Evolutionary conservation across 1,140 invertebrate species (phyloP).

Genomic region (Zaprionus vittiger): DNA sequence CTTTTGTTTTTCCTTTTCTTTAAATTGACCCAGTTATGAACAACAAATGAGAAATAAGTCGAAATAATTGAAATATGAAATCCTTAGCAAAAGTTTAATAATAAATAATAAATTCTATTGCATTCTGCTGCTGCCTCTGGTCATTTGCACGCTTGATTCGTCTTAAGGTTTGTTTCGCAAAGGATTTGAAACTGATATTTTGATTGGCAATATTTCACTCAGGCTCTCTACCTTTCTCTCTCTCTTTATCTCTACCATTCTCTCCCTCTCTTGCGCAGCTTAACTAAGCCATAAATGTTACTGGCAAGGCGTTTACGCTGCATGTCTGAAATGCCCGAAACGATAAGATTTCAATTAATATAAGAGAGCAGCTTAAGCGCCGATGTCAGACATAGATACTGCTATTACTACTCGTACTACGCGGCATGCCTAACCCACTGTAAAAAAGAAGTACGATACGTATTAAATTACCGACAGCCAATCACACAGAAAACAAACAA

Average conservation of each 20-base stretch:
- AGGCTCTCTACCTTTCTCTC: no score
- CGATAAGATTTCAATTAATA: constrained; percentile 65
- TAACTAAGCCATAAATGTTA: constrained; percentile 35
- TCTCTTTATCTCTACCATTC: no score
- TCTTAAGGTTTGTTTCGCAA: background rate
- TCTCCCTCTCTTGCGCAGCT: constrained; percentile 9
- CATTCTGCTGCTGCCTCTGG: background rate
- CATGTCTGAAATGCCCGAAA: constrained; percentile 35
- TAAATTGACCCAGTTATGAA: background rate
- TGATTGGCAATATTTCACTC: constrained; percentile 13
- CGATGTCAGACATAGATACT: constrained; percentile 27
- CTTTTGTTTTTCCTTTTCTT: background rate
- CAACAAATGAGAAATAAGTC: background rate
- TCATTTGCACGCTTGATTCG: background rate
- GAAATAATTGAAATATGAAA: background rate
- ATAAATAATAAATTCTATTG: constrained; percentile 1
- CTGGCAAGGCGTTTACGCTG: constrained; percentile 33
- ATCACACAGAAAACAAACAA: background rate
- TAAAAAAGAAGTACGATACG: constrained; percentile 9
- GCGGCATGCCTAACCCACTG: background rate
- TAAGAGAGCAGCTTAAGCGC: constrained; percentile 34
- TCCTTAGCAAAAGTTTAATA: background rate
- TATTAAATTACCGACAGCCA: constrained; percentile 29
- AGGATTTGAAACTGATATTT: constrained; percentile 39
- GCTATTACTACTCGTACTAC: no score